These are phyloP conservation scores for Oscheius sp. DNA, from an alignment of 2,888 invertebrate species.

Conservation along the genomic window DNA sequence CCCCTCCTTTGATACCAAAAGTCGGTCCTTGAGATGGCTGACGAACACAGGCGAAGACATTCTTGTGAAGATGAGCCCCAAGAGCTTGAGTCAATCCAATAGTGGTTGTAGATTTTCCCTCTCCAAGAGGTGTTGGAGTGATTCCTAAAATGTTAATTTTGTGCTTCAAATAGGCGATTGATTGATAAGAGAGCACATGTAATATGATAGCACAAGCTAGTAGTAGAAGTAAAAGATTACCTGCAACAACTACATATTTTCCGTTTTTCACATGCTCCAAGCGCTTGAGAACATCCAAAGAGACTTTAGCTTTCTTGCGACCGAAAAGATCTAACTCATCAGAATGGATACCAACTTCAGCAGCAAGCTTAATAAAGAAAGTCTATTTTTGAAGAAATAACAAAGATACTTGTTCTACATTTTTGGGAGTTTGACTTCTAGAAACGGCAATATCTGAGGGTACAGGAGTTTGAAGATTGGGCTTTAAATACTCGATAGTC, in stretches of 20 bases:
- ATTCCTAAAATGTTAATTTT: conserved; percentile 77
- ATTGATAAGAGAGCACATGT: too few species aligned
- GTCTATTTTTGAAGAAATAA: background rate
- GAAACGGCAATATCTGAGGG: conserved; percentile 93
- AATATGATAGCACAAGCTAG: too few species aligned
- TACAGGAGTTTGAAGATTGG: conserved; percentile 76
- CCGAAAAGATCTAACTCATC: conserved; percentile 90
- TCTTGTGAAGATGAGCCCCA: conserved; percentile 80
- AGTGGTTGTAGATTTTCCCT: conserved; percentile 95
- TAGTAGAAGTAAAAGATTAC: too few species aligned
- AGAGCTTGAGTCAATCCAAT: conserved; percentile 89
- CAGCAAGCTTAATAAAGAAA: conserved; percentile 51
- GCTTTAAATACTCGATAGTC: conserved; percentile 54
- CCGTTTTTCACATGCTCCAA: conserved; percentile 80
- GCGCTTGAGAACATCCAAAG: conserved; percentile 82
- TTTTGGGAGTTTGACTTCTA: conserved; percentile 74
- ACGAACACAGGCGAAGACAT: conserved; percentile 90
- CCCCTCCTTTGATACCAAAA: conserved; percentile 96
- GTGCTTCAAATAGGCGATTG: background rate
- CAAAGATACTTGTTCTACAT: conserved; percentile 49
- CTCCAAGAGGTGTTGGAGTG: conserved; percentile 97
- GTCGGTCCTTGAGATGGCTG: conserved; percentile 99
- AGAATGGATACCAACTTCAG: conserved; percentile 74
- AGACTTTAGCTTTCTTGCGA: conserved; percentile 90
- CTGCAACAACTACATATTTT: conserved; percentile 92